Percentiles rank a stretch among this genome's conserved stretches.
phyloP scores from a whole-genome alignment of 2,797 vertebrate genomes.

The Sylvia borin region DNA sequence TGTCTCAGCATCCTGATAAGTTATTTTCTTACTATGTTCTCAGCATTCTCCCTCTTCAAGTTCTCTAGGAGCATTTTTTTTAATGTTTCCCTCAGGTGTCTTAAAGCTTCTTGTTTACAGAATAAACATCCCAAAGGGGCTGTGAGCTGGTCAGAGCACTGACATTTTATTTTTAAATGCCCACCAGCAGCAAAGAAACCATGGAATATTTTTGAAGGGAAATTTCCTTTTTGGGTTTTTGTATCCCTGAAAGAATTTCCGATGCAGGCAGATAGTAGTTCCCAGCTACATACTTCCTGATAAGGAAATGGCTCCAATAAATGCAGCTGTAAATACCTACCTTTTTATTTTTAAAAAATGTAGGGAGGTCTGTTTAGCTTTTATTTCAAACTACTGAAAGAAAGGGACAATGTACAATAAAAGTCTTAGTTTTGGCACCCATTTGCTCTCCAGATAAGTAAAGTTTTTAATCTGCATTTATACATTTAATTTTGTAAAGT shows the following conservation, averaged over 20 bases:
- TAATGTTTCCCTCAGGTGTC: constrained; percentile 28
- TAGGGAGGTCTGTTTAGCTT: constrained; percentile 57
- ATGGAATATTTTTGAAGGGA: constrained; percentile 71
- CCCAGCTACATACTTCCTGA: constrained; percentile 89
- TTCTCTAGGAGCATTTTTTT: background rate
- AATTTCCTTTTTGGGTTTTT: constrained; percentile 81
- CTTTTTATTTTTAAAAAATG: constrained; percentile 53
- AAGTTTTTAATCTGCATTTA: background rate
- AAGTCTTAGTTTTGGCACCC: background rate
- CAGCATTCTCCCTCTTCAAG: background rate
- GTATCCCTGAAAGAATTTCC: constrained; percentile 88
- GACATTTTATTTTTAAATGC: constrained; percentile 49
- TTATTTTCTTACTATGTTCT: background rate
- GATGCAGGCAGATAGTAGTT: constrained; percentile 88
- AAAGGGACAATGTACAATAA: background rate
- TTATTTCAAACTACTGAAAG: constrained; percentile 48
- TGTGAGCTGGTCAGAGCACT: constrained; percentile 25
- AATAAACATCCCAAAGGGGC: background rate
- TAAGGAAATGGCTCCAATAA: constrained; percentile 88
- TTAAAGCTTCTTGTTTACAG: constrained; percentile 33
- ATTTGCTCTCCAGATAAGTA: background rate
- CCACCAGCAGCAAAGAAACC: constrained; percentile 24
- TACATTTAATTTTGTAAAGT: background rate
- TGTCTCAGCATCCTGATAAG: background rate
- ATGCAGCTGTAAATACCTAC: constrained; percentile 78